Evolutionary conservation across 2,888 invertebrate species (phyloP).

Genomic region (Dione vanillae): DNA sequence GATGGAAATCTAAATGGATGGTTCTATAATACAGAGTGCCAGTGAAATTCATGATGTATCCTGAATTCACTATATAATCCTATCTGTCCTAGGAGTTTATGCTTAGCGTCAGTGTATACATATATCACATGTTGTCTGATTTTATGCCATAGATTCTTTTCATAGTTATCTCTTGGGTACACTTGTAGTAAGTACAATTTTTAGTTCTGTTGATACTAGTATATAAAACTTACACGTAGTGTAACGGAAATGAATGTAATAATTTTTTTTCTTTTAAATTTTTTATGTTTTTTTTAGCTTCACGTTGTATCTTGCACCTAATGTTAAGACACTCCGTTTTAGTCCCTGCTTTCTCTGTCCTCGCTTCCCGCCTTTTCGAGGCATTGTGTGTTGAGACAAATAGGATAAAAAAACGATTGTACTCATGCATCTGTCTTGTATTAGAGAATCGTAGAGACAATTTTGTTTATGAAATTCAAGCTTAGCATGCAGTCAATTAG

Average conservation of each 20-base stretch:
- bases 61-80: conserved; percentile 27
- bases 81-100: conserved; percentile 21
- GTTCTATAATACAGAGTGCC: conserved; percentile 22
- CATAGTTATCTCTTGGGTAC: conserved; percentile 12
- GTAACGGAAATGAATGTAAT: not conserved
- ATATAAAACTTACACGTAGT: too few relatives aligned
- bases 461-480: too few relatives aligned
- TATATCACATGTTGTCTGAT: conserved; percentile 20
- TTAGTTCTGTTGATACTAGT: not conserved
- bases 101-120: conserved; percentile 16
- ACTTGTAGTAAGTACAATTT: conserved; percentile 20
- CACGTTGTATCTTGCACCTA: too few relatives aligned
- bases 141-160: conserved; percentile 16
- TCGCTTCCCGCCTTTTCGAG: too few relatives aligned
- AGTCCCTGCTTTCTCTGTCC: too few relatives aligned
- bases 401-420: too few relatives aligned
- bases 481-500: too few relatives aligned
- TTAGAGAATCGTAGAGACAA: too few relatives aligned
- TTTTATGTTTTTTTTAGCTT: too few relatives aligned
- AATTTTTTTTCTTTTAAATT: not conserved
- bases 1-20: conserved; percentile 46
- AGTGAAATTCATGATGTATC: conserved; percentile 37
- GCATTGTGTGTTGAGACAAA: too few relatives aligned
- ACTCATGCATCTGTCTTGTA: too few relatives aligned
- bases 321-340: too few relatives aligned